Base-by-base conservation (phyloP, 2,888 invertebrate genomes). In the Notocelia uddmanniana region DNA sequence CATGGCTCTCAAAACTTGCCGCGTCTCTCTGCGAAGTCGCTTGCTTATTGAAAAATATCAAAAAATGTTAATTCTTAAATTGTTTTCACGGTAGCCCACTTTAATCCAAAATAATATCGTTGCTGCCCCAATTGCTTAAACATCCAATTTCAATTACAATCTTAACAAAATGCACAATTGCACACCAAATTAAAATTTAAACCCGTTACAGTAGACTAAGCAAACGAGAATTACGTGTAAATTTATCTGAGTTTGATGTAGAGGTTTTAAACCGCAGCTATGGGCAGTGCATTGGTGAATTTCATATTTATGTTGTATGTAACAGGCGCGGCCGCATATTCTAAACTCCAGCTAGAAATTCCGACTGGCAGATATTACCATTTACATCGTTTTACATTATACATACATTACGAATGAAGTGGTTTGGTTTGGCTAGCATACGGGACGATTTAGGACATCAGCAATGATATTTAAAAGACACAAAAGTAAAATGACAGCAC, bases 161-260 rank as follows among this genome's bases (percentile, higher is more conserved):
- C 15, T 59, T 23, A 1, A 9, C 58, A 58, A 41, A n/a, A 9
- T 23, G 34, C 21, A 23, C 13, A 21, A 41, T n/a, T 31, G 31
- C 5, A 31, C 0, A 31, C 8, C 34, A 34, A 58, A 58, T 34
- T 34, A 18, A 41, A 21, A 59, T 21, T 41, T 15, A 59, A 59
- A 5, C 37, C 10, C 3, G 15, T 15, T 37, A 6, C 41, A 59
- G 15, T 3, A 13, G 13, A 79, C 72, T 75, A 78, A 72, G 76
- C 75, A 77, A 81, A 79, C 77, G 79, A 76, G 80, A 82, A 81
- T 82, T 81, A 79, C 81, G 21, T 45, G 45, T 69, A 80, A 83
- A 83, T 83, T 79, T 80, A 82, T 81, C 78, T 74, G 75, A 77
- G 66, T 75, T 76, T 79, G 77, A 79, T 82, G 77, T 71, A 75